Percentiles rank a stretch among this genome's conserved stretches.
These are phyloP conservation scores for Miniopterus natalensis DNA, from an alignment of 2,113 vertebrate species.

Conservation along the genomic window DNA sequence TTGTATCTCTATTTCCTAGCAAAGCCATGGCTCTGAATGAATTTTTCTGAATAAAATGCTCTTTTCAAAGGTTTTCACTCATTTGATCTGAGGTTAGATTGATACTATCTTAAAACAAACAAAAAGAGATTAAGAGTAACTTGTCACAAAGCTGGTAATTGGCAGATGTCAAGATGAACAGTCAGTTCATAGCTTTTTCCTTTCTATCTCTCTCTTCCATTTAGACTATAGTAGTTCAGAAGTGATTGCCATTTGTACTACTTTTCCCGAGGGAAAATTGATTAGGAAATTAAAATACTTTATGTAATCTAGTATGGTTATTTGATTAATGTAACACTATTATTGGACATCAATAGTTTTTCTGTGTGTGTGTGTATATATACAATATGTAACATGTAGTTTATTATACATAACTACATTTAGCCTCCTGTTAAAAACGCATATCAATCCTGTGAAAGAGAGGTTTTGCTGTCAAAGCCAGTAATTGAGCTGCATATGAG, in stretches of 20 bases:
- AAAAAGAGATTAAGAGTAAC: conserved; percentile 13
- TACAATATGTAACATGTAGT: not conserved
- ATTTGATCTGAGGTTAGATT: not conserved
- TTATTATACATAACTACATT: conserved; percentile 9
- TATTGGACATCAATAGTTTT: not conserved
- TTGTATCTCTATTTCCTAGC: not conserved
- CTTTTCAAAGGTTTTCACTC: conserved; percentile 17
- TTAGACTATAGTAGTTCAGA: not conserved
- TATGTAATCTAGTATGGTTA: not conserved
- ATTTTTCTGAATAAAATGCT: conserved; percentile 31
- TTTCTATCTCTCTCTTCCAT: not conserved
- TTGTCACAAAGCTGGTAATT: not conserved
- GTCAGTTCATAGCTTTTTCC: not conserved
- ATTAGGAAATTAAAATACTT: conserved; percentile 41
- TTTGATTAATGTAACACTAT: not conserved
- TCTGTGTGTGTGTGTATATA: conserved; percentile 20
- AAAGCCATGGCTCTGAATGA: not conserved
- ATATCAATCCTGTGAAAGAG: not conserved
- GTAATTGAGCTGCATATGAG: not conserved
- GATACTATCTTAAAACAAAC: not conserved
- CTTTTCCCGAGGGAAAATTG: not conserved
- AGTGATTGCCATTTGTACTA: not conserved
- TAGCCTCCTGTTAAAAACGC: not conserved
- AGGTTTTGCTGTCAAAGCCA: conserved; percentile 25
- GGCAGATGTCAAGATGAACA: not conserved